Percentiles rank a stretch among this genome's conserved stretches.
phyloP scores from a whole-genome alignment of 2,888 invertebrate species.

The Isotomurus palustris region DNA sequence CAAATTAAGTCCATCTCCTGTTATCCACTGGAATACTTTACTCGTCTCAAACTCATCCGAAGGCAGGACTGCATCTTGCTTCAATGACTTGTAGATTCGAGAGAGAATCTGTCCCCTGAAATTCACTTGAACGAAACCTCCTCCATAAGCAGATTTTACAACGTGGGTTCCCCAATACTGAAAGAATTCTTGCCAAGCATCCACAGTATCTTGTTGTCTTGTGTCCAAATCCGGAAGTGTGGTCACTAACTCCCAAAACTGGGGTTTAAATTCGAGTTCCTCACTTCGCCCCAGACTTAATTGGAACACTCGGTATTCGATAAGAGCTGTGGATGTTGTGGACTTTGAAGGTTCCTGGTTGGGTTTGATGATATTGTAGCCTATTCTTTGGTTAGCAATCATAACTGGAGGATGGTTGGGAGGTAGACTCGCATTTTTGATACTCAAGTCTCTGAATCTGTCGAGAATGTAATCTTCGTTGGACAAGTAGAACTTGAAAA shows the following conservation, averaged over 20 bases:
- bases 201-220: conserved; percentile 14
- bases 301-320: conserved; percentile 32
- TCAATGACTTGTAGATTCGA: conserved; percentile 23
- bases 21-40: conserved; percentile 35
- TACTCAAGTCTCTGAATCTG: conserved; percentile 28
- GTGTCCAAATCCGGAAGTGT: conserved; percentile 27
- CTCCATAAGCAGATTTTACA: conserved; percentile 27
- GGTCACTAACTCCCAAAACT: conserved; percentile 28
- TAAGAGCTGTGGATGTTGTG: conserved; percentile 19
- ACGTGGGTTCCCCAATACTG: conserved; percentile 37
- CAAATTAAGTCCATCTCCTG: conserved; percentile 18
- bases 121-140: conserved; percentile 31
- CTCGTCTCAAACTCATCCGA: conserved; percentile 29
- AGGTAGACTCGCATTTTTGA: conserved; percentile 22
- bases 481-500: conserved; percentile 33
- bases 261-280: conserved; percentile 24
- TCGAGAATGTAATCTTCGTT: conserved; percentile 31
- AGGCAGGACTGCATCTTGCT: conserved; percentile 24
- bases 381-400: conserved; percentile 11
- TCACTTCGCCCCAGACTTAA: conserved; percentile 21
- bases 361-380: conserved; percentile 31
- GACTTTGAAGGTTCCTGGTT: conserved; percentile 31
- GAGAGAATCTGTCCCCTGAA: conserved; percentile 26
- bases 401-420: background rate
- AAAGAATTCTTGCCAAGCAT: conserved; percentile 32